These are phyloP conservation scores for Umimayanthus chanpuru DNA, from an alignment of 92 coral and sea anemone species.

Conservation along the genomic window DNA sequence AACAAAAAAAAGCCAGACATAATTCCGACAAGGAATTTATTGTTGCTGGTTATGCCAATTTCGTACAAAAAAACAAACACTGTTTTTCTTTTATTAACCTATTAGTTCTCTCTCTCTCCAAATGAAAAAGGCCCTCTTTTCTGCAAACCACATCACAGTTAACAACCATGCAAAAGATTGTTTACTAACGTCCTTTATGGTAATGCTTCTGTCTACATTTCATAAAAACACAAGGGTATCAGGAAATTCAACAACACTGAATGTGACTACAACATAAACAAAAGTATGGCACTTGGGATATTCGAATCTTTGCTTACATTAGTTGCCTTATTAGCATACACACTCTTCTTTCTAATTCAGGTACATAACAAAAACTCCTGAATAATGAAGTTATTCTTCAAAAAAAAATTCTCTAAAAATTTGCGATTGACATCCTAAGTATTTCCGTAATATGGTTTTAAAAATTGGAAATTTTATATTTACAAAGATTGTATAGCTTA, in stretches of 20 bases:
- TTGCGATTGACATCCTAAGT: too few relatives aligned
- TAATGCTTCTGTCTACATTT: neutral
- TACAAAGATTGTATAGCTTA: too few relatives aligned
- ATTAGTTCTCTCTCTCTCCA: slow-evolving; percentile 6
- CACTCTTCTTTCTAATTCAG: too few relatives aligned
- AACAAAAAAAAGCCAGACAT: neutral
- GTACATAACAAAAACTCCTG: too few relatives aligned
- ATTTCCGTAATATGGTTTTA: too few relatives aligned
- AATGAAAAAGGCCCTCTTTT: neutral
- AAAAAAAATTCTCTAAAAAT: too few relatives aligned
- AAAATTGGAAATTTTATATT: too few relatives aligned
- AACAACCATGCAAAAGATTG: slow-evolving; percentile 12
- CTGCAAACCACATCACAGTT: neutral
- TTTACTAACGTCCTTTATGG: neutral
- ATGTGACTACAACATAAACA: neutral
- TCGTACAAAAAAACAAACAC: neutral
- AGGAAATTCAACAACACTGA: slow-evolving; percentile 11
- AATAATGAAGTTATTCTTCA: too few relatives aligned
- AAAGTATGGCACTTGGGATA: neutral
- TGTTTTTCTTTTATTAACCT: neutral
- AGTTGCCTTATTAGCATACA: too few relatives aligned
- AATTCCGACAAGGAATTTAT: neutral
- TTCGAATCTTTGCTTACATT: too few relatives aligned
- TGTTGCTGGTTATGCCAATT: slow-evolving; percentile 10
- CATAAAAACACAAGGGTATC: neutral